phyloP scores from a whole-genome alignment of 2,797 vertebrate genomes.

The Tapirus indicus region DNA sequence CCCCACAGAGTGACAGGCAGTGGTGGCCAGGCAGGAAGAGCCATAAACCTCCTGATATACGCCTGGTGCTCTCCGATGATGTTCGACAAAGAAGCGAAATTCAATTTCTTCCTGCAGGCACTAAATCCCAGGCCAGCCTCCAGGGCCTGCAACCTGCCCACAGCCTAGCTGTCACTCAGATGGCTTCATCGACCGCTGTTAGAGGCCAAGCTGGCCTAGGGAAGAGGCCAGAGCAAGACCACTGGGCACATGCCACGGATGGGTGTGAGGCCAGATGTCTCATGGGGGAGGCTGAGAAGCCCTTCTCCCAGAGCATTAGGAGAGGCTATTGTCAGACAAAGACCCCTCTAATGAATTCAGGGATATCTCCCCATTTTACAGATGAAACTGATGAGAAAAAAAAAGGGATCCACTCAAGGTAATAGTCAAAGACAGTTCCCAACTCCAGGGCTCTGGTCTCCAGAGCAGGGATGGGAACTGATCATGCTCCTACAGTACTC shows the following conservation, averaged over 20 bases:
- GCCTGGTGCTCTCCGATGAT: conserved; percentile 72
- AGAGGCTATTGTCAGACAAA: neutral
- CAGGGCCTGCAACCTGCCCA: conserved; percentile 68
- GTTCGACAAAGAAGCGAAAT: conserved; percentile 88
- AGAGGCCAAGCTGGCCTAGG: conserved; percentile 61
- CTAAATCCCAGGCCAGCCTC: conserved; percentile 85
- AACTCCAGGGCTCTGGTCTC: neutral
- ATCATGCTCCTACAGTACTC: neutral
- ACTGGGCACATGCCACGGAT: neutral
- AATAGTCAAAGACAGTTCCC: neutral
- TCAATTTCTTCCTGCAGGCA: conserved; percentile 86
- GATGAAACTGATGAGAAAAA: neutral
- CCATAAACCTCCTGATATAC: conserved; percentile 86
- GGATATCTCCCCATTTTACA: conserved; percentile 26
- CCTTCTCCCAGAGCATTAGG: neutral
- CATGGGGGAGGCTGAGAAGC: neutral
- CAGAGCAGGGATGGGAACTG: neutral
- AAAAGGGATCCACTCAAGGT: neutral
- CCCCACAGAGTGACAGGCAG: conserved; percentile 44
- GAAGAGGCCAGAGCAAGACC: conserved; percentile 62
- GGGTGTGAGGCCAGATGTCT: neutral
- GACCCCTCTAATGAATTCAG: neutral
- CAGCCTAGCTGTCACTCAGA: conserved; percentile 70
- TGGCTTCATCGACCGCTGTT: conserved; percentile 73
- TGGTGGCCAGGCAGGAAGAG: conserved; percentile 55